Conservation (phyloP, 2,797 vertebrate species). For the Anguilla anguilla region DNA sequence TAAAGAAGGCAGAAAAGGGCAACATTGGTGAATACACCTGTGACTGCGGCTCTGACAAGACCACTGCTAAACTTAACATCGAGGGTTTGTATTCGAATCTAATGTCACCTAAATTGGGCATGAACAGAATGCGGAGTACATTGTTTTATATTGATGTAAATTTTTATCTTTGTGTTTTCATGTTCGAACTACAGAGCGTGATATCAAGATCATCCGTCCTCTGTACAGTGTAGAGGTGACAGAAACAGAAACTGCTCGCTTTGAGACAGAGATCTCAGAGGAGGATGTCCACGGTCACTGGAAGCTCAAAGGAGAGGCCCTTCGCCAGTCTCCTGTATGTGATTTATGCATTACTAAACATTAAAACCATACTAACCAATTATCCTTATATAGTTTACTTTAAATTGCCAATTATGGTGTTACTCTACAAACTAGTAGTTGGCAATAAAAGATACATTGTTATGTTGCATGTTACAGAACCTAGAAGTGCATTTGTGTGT, state of each 20-base stretch:
- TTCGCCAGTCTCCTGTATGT: slow-evolving; percentile 88
- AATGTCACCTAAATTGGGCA: slow-evolving; percentile 17
- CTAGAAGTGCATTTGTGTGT: too few species aligned
- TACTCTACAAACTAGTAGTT: neutral
- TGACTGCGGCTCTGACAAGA: slow-evolving; percentile 86
- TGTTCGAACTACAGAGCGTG: slow-evolving; percentile 76
- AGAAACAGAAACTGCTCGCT: slow-evolving; percentile 89
- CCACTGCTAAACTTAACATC: slow-evolving; percentile 81
- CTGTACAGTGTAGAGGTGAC: slow-evolving; percentile 93
- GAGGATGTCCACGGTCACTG: slow-evolving; percentile 88
- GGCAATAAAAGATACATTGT: neutral
- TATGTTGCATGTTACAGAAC: neutral
- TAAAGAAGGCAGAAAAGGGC: slow-evolving; percentile 88
- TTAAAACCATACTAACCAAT: neutral
- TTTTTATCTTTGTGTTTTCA: slow-evolving; percentile 24
- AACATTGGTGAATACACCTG: slow-evolving; percentile 85
- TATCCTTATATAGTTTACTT: neutral
- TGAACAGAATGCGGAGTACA: slow-evolving; percentile 39
- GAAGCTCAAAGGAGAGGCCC: slow-evolving; percentile 90
- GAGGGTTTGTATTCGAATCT: slow-evolving; percentile 71
- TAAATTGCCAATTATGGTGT: neutral
- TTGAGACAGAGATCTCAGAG: slow-evolving; percentile 95
- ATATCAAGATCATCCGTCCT: slow-evolving; percentile 88
- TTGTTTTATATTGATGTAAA: neutral
- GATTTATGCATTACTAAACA: slow-evolving; percentile 18